Evolutionary conservation across 2,888 invertebrate genomes (phyloP).

Genomic region (Cerastoderma edule): DNA sequence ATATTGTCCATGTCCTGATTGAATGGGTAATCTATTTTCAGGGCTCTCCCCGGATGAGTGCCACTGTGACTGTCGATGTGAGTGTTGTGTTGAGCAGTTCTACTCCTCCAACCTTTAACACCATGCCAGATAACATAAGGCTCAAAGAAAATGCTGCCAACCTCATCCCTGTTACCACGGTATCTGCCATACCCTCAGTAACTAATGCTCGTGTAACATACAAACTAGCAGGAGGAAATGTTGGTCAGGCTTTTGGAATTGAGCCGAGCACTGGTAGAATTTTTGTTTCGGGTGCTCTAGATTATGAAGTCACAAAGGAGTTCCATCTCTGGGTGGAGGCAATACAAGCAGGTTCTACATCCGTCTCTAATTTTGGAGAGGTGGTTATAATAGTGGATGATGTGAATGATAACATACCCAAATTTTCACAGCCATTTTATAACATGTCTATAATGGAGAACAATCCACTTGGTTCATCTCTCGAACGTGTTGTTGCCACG

Average conservation of each 20-base stretch:
- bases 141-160: conserved; percentile 85
- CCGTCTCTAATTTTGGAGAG: conserved; percentile 67
- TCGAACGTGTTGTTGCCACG: conserved; percentile 92
- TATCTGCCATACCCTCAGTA: conserved; percentile 89
- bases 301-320: conserved; percentile 72
- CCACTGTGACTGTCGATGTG: conserved; percentile 90
- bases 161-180: conserved; percentile 88
- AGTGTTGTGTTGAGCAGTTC: conserved; percentile 89
- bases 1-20: no score
- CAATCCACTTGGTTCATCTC: conserved; percentile 47
- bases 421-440: conserved; percentile 90
- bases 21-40: conserved; percentile 38
- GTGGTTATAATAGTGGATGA: conserved; percentile 95
- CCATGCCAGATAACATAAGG: conserved; percentile 83
- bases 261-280: conserved; percentile 66
- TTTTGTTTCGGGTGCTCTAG: conserved; percentile 66
- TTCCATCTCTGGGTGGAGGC: conserved; percentile 78
- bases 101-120: conserved; percentile 91
- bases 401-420: conserved; percentile 95
- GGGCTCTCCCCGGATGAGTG: conserved; percentile 88
- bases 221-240: conserved; percentile 96
- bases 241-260: conserved; percentile 87
- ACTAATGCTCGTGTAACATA: conserved; percentile 84
- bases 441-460: conserved; percentile 92
- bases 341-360: conserved; percentile 85